Evolutionary conservation across 2,888 invertebrate species (phyloP).

Genomic region (Caenorhabditis parvicauda): DNA sequence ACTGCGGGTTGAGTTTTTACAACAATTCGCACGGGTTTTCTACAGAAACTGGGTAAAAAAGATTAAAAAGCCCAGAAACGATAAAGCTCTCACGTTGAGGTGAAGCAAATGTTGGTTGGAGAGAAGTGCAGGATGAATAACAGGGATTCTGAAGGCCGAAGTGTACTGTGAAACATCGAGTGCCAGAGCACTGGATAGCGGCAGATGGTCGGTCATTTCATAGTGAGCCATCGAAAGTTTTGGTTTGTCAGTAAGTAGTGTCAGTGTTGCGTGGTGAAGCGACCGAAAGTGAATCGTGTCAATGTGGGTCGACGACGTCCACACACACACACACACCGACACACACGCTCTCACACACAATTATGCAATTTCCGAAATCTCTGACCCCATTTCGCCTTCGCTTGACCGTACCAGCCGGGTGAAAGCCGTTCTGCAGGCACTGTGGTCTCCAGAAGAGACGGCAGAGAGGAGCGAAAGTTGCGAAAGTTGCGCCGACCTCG

Average conservation of each 20-base stretch:
- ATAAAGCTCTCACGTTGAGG: conserved; percentile 16
- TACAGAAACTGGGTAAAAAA: background rate
- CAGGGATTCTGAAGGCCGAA: conserved; percentile 22
- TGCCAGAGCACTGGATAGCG: conserved; percentile 5
- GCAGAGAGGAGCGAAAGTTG: too few relatives aligned
- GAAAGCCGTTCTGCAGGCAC: conserved; percentile 17
- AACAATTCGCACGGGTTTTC: background rate
- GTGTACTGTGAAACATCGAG: conserved; percentile 19
- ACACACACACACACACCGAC: too few relatives aligned
- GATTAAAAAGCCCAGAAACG: background rate
- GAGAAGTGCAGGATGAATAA: conserved; percentile 23
- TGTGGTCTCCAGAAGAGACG: too few relatives aligned
- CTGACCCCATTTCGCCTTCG: too few relatives aligned
- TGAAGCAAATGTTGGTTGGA: conserved; percentile 27
- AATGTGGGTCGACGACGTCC: too few relatives aligned
- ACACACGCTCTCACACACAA: too few relatives aligned
- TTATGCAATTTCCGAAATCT: too few relatives aligned
- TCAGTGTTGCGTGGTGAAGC: too few relatives aligned
- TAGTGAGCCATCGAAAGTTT: too few relatives aligned
- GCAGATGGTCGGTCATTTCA: conserved; percentile 16
- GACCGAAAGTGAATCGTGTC: too few relatives aligned
- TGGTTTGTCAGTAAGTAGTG: too few relatives aligned
- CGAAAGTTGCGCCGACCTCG: too few relatives aligned
- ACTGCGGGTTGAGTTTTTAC: background rate
- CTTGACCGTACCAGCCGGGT: conserved; percentile 3